Evolutionary conservation across 2,797 vertebrate genomes (phyloP).

Genomic region (Scleropages formosus): DNA sequence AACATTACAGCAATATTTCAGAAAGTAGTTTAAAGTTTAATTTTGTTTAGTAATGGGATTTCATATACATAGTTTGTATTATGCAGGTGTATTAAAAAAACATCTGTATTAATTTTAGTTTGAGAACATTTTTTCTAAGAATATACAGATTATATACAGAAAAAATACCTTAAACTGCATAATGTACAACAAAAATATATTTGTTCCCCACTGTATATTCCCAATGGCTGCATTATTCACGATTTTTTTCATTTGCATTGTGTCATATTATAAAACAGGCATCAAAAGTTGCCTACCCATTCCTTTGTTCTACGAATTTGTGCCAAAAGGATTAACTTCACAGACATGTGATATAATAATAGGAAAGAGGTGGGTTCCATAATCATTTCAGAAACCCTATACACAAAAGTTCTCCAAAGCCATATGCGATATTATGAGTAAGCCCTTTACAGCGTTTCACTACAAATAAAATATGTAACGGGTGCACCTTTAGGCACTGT

Average conservation of each 20-base stretch:
- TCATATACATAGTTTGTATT: not conserved
- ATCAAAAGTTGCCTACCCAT: slow-evolving; percentile 33
- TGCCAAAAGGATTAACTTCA: slow-evolving; percentile 4
- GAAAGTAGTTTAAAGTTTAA: slow-evolving; percentile 6
- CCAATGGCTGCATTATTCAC: not conserved
- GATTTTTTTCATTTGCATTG: slow-evolving; percentile 39
- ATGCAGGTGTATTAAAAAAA: slow-evolving; percentile 18
- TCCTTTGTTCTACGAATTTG: slow-evolving; percentile 34
- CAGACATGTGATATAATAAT: too few species aligned
- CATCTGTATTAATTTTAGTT: slow-evolving; percentile 1
- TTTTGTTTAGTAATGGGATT: slow-evolving; percentile 19
- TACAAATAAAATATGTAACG: not conserved
- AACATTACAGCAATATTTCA: slow-evolving; percentile 7
- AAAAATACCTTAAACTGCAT: slow-evolving; percentile 14
- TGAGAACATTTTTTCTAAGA: slow-evolving; percentile 21
- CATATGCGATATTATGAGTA: not conserved
- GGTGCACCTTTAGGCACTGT: slow-evolving; percentile 26
- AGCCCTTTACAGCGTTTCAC: not conserved
- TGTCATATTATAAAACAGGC: slow-evolving; percentile 40
- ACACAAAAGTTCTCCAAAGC: slow-evolving; percentile 31
- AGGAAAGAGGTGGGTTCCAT: not conserved
- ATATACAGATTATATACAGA: slow-evolving; percentile 28
- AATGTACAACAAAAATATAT: slow-evolving; percentile 27
- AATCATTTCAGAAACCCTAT: slow-evolving; percentile 15
- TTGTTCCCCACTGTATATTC: slow-evolving; percentile 24